Conservation (phyloP, 1,140 invertebrate species). For the Drosophila pruinosa region DNA sequence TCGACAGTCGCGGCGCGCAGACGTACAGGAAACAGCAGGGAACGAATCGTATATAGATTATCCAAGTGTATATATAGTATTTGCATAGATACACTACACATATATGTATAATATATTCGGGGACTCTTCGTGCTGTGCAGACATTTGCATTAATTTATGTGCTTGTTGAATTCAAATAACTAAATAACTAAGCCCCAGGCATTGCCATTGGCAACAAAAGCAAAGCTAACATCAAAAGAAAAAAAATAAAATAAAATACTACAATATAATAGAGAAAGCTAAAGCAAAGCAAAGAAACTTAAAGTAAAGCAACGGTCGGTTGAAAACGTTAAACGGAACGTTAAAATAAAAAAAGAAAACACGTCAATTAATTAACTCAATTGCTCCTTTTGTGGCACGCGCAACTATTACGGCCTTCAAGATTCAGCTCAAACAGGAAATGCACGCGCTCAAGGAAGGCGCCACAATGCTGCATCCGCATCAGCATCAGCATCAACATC, state of each 20-base stretch:
- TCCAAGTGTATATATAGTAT: slow-evolving; percentile 20
- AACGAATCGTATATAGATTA: background rate
- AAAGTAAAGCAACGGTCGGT: background rate
- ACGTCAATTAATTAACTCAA: background rate
- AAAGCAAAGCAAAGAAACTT: background rate
- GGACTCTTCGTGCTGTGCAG: slow-evolving; percentile 15
- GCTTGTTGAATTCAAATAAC: slow-evolving; percentile 50
- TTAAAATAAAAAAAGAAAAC: slow-evolving; percentile 10
- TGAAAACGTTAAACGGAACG: slow-evolving; percentile 3
- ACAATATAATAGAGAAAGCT: slow-evolving; percentile 6
- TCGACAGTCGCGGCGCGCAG: slow-evolving; percentile 55
- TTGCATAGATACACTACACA: background rate
- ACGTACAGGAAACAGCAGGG: slow-evolving; percentile 41
- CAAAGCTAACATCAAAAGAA: slow-evolving; percentile 27
- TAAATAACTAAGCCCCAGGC: slow-evolving; percentile 33
- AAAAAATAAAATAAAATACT: no score
- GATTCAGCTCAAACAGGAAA: slow-evolving; percentile 75
- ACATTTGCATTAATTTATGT: slow-evolving; percentile 61
- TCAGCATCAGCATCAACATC: slow-evolving; percentile 58
- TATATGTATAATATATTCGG: background rate
- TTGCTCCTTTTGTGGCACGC: background rate
- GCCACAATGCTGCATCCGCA: slow-evolving; percentile 76
- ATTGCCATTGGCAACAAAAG: slow-evolving; percentile 71
- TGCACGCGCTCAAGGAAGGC: slow-evolving; percentile 74
- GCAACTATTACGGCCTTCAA: slow-evolving; percentile 47